phyloP scores from a whole-genome alignment of 2,888 invertebrate species.

The Troides oblongomaculatus region DNA sequence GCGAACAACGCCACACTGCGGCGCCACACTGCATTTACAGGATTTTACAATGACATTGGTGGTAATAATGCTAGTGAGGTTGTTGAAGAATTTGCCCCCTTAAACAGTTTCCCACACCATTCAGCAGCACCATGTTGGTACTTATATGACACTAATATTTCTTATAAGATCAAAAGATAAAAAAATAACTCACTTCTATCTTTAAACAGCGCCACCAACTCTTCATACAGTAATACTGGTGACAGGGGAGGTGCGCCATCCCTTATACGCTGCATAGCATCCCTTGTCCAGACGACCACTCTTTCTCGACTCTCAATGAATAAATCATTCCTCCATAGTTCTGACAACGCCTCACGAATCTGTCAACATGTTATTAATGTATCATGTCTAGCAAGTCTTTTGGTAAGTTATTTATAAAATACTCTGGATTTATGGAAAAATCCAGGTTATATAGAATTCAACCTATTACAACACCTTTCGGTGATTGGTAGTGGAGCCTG shows the following conservation, averaged over 20 bases:
- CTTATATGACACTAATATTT: no score
- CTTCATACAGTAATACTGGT: slow-evolving; percentile 63
- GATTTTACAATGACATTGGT: no score
- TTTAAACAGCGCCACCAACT: slow-evolving; percentile 61
- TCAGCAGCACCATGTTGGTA: no score
- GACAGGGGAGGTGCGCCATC: slow-evolving; percentile 69
- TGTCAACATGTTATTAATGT: slow-evolving; percentile 32
- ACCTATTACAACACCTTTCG: no score
- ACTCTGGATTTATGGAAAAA: no score
- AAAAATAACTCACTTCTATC: slow-evolving; percentile 56
- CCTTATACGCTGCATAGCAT: slow-evolving; percentile 55
- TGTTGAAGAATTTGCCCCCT: no score
- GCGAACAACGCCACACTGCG: slow-evolving; percentile 66
- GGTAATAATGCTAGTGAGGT: no score
- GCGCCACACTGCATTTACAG: slow-evolving; percentile 61
- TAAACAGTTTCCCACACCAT: no score
- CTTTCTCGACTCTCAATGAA: slow-evolving; percentile 58
- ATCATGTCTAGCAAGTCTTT: not conserved
- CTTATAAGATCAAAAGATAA: no score
- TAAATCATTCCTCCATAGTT: slow-evolving; percentile 68
- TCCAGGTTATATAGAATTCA: no score
- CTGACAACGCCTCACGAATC: slow-evolving; percentile 57
- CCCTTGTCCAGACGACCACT: slow-evolving; percentile 56
- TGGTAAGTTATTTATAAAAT: no score
- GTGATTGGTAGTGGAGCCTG: no score